phyloP scores from a whole-genome alignment of 1,140 invertebrate genomes.

The Ruditapes philippinarum region DNA sequence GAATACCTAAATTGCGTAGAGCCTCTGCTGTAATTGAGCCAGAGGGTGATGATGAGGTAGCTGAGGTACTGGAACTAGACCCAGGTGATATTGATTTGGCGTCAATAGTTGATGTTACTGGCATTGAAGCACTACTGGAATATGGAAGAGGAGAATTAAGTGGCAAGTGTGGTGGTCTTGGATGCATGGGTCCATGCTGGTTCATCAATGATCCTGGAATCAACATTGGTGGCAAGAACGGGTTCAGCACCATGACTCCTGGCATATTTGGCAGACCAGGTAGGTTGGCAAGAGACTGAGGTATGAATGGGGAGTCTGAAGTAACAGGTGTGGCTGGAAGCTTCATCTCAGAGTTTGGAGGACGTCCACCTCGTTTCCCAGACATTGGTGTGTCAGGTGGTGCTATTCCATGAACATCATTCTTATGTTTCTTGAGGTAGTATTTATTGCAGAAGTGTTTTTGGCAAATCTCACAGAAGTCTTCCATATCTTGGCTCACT shows the following conservation, averaged over 20 bases:
- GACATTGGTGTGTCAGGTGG: conserved; percentile 75
- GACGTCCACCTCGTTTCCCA: conserved; percentile 73
- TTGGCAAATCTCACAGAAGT: conserved; percentile 87
- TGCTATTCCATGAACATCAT: conserved; percentile 89
- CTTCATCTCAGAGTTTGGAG: conserved; percentile 70
- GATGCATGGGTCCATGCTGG: conserved; percentile 74
- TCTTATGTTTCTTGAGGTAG: conserved; percentile 89
- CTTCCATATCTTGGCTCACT: conserved; percentile 81
- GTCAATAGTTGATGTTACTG: conserved; percentile 53
- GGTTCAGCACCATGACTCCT: conserved; percentile 86
- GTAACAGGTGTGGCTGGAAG: conserved; percentile 72
- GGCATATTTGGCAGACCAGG: conserved; percentile 81
- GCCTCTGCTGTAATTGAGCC: conserved; percentile 65
- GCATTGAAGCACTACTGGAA: conserved; percentile 48
- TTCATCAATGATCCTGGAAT: conserved; percentile 80
- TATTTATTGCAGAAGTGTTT: conserved; percentile 88
- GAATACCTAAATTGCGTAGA: conserved; percentile 64
- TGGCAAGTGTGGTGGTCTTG: conserved; percentile 73
- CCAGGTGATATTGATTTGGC: conserved; percentile 64
- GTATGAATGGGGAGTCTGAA: conserved; percentile 78
- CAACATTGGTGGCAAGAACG: conserved; percentile 85
- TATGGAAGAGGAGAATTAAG: conserved; percentile 76
- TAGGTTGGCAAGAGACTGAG: conserved; percentile 81
- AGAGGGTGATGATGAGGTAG: conserved; percentile 66
- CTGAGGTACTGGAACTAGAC: conserved; percentile 67